Base-by-base conservation (phyloP, 1,140 invertebrate species). In the Drosophila equinoxialis region DNA sequence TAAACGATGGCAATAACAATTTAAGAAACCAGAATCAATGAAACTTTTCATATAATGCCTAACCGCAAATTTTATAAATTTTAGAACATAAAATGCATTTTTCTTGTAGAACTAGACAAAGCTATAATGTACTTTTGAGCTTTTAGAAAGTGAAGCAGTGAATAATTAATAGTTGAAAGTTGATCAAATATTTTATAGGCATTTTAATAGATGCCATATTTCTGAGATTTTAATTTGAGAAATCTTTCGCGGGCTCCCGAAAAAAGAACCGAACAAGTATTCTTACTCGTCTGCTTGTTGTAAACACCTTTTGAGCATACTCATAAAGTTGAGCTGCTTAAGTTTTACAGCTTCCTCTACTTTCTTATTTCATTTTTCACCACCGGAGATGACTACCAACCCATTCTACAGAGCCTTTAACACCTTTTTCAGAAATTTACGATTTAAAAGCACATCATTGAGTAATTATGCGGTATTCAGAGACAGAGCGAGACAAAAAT, bases 381-480 rank as follows among this genome's bases (percentile, higher is more conserved):
- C 45, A 48, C 23, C 10, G 17, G 11, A 8, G 45, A 51, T 39
- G 37, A 39, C 37, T 5, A 39, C 37, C 37, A 13, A 39, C 2
- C 37, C 17, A 51, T 51, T 51, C 17, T 51, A 11, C 17, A 51
- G 45, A 51, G 45, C 45, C 45, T 51, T 74, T 74, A 61, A 74
- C 55, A 42, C 42, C 17, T 45, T 61, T 68, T 67, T 33, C 37
- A 61, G 41, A 70, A 63, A 76, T 83, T 86, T 79, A 86, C 83
- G 82, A 82, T 82, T 82, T 83, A 69, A 74, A 78, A 79, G 83
- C 76, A 83, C 79, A 86, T 86, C 79, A 86, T 86, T 81, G 79
- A 76, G 83, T 86, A 87, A 86, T 86, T 86, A 86, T 86, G 83
- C 55, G 72, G 83, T 84, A 71, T 77, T 65, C 79, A 71, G 71